These are phyloP conservation scores for Oryctolagus cuniculus DNA, from an alignment of 2,113 vertebrate genomes.

Conservation along the genomic window DNA sequence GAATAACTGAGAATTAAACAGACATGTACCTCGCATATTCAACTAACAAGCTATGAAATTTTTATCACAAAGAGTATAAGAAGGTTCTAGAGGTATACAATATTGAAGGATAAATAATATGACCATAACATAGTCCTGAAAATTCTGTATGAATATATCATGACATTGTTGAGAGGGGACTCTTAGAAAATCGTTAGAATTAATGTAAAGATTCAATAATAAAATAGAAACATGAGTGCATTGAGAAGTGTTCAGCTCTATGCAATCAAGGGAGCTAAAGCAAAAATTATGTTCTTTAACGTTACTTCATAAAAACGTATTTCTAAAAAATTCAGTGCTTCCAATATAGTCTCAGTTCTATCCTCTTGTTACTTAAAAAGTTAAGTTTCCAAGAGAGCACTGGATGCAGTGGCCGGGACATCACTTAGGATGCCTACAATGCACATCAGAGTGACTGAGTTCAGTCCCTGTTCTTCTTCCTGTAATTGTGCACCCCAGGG, in stretches of 20 bases:
- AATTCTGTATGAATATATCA: background rate
- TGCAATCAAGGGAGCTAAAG: background rate
- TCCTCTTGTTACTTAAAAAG: background rate
- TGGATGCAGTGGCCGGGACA: too few species aligned
- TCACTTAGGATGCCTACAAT: too few species aligned
- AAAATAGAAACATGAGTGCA: background rate
- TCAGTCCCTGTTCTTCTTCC: too few species aligned
- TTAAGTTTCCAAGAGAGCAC: too few species aligned
- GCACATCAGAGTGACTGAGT: too few species aligned
- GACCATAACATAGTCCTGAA: background rate
- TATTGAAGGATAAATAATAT: background rate
- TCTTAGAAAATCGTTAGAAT: background rate
- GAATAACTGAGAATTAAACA: background rate
- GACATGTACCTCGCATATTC: background rate
- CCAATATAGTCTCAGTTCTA: background rate
- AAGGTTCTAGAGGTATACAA: background rate
- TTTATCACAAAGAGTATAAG: background rate
- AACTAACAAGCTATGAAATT: background rate
- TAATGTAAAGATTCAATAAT: background rate
- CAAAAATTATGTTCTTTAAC: background rate
- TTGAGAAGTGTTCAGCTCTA: background rate
- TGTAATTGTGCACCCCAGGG: too few species aligned
- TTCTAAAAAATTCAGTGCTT: background rate
- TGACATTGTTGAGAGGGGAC: background rate
- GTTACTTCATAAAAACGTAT: background rate